Base-by-base conservation (phyloP, 2,797 vertebrate species). In the Sebastes reedi region DNA sequence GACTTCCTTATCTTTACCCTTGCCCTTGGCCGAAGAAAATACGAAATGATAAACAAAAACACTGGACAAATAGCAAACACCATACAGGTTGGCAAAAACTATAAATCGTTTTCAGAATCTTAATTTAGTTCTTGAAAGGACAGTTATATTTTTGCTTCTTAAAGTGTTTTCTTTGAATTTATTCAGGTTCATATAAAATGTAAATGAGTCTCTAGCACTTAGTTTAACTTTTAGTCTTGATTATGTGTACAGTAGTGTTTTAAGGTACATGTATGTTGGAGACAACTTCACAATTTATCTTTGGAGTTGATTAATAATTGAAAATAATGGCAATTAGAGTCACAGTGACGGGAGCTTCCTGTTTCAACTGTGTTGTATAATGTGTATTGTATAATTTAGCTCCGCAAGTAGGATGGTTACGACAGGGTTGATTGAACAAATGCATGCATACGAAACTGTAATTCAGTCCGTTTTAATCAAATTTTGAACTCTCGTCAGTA, bases 231-330 rank as follows among this genome's bases (percentile, higher is more conserved):
- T n/a, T 8, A 14, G 8, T 59, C 20, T 4, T 64, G 1, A n/a
- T 70, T 59, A n/a, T 29, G 39, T 72, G 1, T 22, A 13, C 27
- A 67, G n/a, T 27, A 54, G 20, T 54, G 39, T 13, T 77, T 34
- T 69, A 24, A 69, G 52, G 22, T 36, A 56, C 16, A 24, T 66
- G 42, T 59, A 22, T 61, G n/a, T 52, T 65, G 9, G 14, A 59
- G 13, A 55, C 29, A 58, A 56, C 52, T n/a, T 85, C 46, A 75
- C 62, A 75, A 32, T 82, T 55, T 67, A 60, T 76, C 58, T 79
- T 70, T 81, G 67, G 61, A 62, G 52, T 72, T 85, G 58, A 87
- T 92, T 84, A 85, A 84, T 91, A 71, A 79, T 66, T 66, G 13
- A 82, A 84, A 75, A 60, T 59, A 85, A 66, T 60, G 25, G 62